Conservation (phyloP, 1,140 invertebrate species). For the Drosophila sp. region DNA sequence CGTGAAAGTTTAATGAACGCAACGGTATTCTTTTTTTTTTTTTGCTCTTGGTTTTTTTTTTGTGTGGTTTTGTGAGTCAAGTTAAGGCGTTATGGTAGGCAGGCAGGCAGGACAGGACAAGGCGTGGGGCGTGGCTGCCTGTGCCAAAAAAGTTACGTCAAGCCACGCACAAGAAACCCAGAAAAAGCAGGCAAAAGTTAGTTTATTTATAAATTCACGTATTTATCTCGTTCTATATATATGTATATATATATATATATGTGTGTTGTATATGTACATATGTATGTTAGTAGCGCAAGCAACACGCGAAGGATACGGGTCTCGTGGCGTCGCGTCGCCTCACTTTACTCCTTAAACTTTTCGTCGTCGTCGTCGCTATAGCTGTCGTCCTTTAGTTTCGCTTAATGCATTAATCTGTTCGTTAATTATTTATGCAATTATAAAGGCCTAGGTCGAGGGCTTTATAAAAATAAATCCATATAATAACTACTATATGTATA, state of each 20-base stretch:
- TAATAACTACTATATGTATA: conserved; percentile 51
- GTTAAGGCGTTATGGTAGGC: conserved; percentile 68
- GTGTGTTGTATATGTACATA: conserved; percentile 19
- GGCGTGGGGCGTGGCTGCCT: conserved; percentile 26
- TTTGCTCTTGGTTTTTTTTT: conserved; percentile 17
- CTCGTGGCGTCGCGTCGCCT: conserved; percentile 3
- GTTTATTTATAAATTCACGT: conserved; percentile 13
- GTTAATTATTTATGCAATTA: conserved; percentile 54
- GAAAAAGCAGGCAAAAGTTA: conserved; percentile 50
- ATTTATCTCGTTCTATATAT: conserved; percentile 42
- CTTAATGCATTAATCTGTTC: conserved; percentile 65
- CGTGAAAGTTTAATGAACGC: conserved; percentile 75
- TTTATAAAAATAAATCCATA: conserved; percentile 79
- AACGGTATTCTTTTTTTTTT: conserved; percentile 39
- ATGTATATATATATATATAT: conserved; percentile 30
- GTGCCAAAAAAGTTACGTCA: conserved; percentile 60
- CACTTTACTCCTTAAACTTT: conserved; percentile 8
- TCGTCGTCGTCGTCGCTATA: conserved; percentile 14
- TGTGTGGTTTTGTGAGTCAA: conserved; percentile 59
- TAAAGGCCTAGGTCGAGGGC: conserved; percentile 54
- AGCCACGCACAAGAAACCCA: conserved; percentile 67
- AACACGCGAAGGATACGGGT: conserved; percentile 46
- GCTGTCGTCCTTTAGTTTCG: conserved; percentile 42
- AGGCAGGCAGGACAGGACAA: conserved; percentile 15
- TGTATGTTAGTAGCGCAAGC: conserved; percentile 54